These are phyloP conservation scores for Drosophila birchii DNA, from an alignment of 2,888 invertebrate genomes.

Conservation along the genomic window DNA sequence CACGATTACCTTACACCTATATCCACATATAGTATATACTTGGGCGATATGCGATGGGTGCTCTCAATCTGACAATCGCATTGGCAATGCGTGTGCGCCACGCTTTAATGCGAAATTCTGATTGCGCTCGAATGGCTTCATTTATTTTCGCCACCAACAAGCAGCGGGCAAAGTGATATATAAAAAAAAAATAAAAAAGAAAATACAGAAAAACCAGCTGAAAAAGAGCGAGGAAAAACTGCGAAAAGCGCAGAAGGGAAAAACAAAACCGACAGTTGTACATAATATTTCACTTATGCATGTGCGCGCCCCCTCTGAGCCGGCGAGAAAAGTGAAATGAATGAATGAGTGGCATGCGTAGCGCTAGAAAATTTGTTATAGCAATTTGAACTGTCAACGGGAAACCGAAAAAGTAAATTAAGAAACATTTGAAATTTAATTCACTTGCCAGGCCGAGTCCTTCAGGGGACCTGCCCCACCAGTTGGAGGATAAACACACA, in stretches of 20 bases:
- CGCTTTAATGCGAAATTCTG: conserved; percentile 77
- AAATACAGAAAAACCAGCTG: conserved; percentile 17
- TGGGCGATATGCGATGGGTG: conserved; percentile 17
- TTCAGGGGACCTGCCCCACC: conserved; percentile 21
- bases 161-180: conserved; percentile 1
- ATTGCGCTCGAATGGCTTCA: conserved; percentile 80
- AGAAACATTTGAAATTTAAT: conserved; percentile 80
- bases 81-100: conserved; percentile 63
- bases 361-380: conserved; percentile 79
- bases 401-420: conserved; percentile 80
- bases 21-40: not conserved
- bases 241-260: conserved; percentile 49
- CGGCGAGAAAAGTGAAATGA: conserved; percentile 56
- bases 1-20: conserved; percentile 8
- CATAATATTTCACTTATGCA: conserved; percentile 80
- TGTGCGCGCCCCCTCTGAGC: conserved; percentile 57
- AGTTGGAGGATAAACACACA: not conserved
- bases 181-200: conserved; percentile 14
- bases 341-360: conserved; percentile 72
- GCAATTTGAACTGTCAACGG: conserved; percentile 80
- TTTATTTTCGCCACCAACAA: conserved; percentile 64
- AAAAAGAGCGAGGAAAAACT: conserved; percentile 23
- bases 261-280: conserved; percentile 77
- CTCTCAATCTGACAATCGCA: conserved; percentile 59
- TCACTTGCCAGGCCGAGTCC: conserved; percentile 63